Base-by-base conservation (phyloP, 2,113 vertebrate species). In the Saccopteryx bilineata region DNA sequence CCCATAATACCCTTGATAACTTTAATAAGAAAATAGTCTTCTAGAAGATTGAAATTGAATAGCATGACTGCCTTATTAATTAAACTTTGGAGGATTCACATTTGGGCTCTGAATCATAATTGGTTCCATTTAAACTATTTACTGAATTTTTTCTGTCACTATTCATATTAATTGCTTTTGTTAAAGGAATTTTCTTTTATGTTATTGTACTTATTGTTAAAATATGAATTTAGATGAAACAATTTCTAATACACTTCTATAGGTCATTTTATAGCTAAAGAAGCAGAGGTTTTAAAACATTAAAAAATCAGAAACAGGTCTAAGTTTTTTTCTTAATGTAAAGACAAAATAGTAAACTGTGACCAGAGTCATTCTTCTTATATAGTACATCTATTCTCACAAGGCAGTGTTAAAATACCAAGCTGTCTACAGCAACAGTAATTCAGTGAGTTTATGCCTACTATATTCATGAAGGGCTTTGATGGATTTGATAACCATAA, bases 401-500 rank as follows among this genome's bases (percentile, higher is more conserved):
- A 52, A 96, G 93, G 94, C 93, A 96, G 95, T 95, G 96, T 96
- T 82, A 84, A 97, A 97, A 97, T 97, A 97, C 94, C 97, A 97
- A 97, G 74, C 97, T 97, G 97, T 97, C 97, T 96, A 91, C 71
- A 58, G 83, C 76, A 95, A 79, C 93, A 93, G 89, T 91, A 96
- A 94, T 94, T 97, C 96, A 80, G 89, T 93, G 93, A 74, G 52
- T 84, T 96, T 96, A 79, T 80, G 74, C 82, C 94, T 97, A 96
- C 97, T 91, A 89, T 96, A 97, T 97, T 97, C 97, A 97, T 97
- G 97, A 97, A 97, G 75, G 95, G 94, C 72, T 96, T 95, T 97
- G 97, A 97, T 97, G 97, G 97, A 97, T 97, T 96, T 97, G 97
- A 94, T 97, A 97, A 97, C 95, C 86, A 97, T 96, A 96, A 97